Base-by-base conservation (phyloP, 2,888 invertebrate species). In the Thecophora atra region DNA sequence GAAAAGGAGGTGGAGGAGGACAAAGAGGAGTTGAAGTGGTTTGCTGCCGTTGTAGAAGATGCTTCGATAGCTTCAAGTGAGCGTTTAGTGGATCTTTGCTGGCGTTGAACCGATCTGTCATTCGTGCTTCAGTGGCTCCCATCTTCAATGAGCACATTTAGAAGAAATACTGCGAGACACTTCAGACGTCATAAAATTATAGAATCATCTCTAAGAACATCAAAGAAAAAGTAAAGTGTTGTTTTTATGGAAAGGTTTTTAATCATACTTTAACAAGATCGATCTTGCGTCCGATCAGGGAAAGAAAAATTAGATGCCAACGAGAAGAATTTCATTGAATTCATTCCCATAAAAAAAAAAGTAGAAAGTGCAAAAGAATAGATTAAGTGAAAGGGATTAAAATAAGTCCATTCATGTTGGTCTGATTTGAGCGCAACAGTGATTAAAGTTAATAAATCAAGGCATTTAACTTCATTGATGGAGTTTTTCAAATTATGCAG, bases 31-130 rank as follows among this genome's bases (percentile, higher is more conserved):
- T 17, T 19, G 19, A 62, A 19, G 8, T 62, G 15, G 19, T 30
- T 70, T 67, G 26, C 71, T 73, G 73, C 73, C 75, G 74, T 79
- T 77, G 78, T 75, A 69, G 28, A 28, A 52, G 19, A n/a, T 37
- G 60, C 24, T 71, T 26, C 24, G 58, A 65, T 47, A 65, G 71
- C 54, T 11, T 11, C 21, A 21, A 66, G 74, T 73, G 76, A 77
- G 77, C 81, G 79, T 81, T 83, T 83, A 83, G 82, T 79, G 82
- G 1, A 17, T 1, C 15, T 47, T 37, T 11, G 37, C 6, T 37
- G 7, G 37, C 81, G 79, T 82, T 83, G n/a, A 82, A 83, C 83
- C 82, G 82, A 82, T 82, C 83, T 83, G 81, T 83, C 83, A 83
- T 82, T 83, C 81, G 78, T 79, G 76, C 77, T 78, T 79, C 76